Evolutionary conservation across 1,140 invertebrate species (phyloP), one percentile per base, ranked within the genome.

Genomic region (Vanessa tameamea): DNA sequence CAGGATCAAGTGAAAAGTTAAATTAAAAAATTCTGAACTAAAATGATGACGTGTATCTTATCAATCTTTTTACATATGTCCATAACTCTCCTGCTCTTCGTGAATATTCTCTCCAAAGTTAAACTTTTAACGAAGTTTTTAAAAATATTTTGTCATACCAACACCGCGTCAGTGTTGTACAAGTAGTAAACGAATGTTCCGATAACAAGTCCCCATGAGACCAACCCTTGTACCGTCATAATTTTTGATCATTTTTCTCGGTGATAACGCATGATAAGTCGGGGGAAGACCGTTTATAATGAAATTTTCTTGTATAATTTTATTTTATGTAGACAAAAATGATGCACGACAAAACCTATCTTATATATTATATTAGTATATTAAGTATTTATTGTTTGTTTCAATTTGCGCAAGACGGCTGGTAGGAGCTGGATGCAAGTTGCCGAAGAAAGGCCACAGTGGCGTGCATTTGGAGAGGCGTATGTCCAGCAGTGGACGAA

Each of bases 161-260:
- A 55, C n/a, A 55, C 16, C 5, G 51, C 2, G 51, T 55, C 51
- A 55, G 51, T 55, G 12, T 59, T 13, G 26, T 13, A 31, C 57
- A 59, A 31, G 57, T 37, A 26, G 37, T 15, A 59, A 26, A 57
- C 55, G 12, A 59, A 26, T 31, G 57, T 59, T 59, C 14, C 23
- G 57, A 59, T 59, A 59, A 59, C 57, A 59, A 31, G 57, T 59
- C 26, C 57, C 57, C 13, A 2, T 20, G 57, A 26, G 57, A 14
- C 57, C 57, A 23, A 59, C 57, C 57, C 57, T 6, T 59, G 57
- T 59, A 31, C 23, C 23, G 57, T 15, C 13, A 26, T 59, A 59
- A 59, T 59, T 59, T 59, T n/a, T 11, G 23, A 59, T 31, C 57
- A 59, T 59, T 59, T 55, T 59, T 59, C 26, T 31, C 57, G 14